Percentiles rank a stretch among this genome's conserved stretches.
These are phyloP conservation scores for Margaritifera margaritifera DNA, from an alignment of 2,888 invertebrate species.

Conservation along the genomic window DNA sequence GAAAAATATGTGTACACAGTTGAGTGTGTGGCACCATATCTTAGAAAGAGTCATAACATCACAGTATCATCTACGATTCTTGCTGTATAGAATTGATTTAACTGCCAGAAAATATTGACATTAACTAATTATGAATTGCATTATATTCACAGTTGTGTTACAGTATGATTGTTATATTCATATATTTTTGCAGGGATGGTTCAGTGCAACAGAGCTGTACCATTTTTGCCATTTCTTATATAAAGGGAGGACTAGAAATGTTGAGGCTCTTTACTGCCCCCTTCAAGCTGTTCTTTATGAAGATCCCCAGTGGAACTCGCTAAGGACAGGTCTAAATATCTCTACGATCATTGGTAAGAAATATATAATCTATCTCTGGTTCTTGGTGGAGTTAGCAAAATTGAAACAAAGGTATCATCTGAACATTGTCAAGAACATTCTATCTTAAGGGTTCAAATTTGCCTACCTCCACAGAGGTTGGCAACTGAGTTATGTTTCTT, in stretches of 20 bases:
- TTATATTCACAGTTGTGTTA: not conserved
- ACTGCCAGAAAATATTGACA: too few species aligned
- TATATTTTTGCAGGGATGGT: slow-evolving; percentile 57
- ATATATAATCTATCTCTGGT: not conserved
- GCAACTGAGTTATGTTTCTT: too few species aligned
- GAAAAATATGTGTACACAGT: too few species aligned
- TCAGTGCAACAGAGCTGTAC: slow-evolving; percentile 59
- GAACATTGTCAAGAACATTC: not conserved
- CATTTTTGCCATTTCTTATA: slow-evolving; percentile 59
- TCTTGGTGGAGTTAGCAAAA: not conserved
- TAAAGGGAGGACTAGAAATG: slow-evolving; percentile 56
- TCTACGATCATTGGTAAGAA: slow-evolving; percentile 40
- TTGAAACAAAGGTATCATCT: not conserved
- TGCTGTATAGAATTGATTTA: too few species aligned
- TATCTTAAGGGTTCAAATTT: not conserved
- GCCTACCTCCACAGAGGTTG: too few species aligned
- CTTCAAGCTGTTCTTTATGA: slow-evolving; percentile 43
- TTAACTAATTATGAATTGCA: not conserved
- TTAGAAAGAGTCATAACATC: too few species aligned
- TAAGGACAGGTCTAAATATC: slow-evolving; percentile 31
- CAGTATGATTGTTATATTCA: not conserved
- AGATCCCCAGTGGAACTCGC: slow-evolving; percentile 41
- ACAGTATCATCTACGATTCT: too few species aligned
- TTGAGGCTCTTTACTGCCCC: slow-evolving; percentile 53
- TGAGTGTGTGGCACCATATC: too few species aligned